Evolutionary conservation across 2,113 vertebrate species (phyloP).

Genomic region (Engystomops pustulosus): DNA sequence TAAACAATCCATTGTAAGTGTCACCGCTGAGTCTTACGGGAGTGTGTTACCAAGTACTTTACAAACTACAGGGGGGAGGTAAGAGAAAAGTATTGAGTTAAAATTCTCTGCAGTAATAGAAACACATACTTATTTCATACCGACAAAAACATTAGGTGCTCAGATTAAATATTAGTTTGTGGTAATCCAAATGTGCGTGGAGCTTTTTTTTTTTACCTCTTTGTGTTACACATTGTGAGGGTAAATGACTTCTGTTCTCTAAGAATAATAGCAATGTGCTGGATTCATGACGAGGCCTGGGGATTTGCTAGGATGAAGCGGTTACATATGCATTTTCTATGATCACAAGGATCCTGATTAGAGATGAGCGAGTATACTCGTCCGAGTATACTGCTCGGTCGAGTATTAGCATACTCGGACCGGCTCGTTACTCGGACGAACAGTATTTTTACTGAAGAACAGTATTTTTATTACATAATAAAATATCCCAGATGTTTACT

Average conservation of each 20-base stretch:
- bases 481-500: too few species aligned
- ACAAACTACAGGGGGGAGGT: neutral
- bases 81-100: conserved; percentile 12
- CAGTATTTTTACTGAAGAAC: too few species aligned
- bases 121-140: neutral
- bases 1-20: neutral
- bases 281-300: neutral
- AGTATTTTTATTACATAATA: too few species aligned
- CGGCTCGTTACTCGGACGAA: too few species aligned
- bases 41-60: conserved; percentile 29
- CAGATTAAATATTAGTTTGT: neutral
- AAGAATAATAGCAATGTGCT: neutral
- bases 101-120: neutral
- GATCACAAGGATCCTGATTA: too few species aligned
- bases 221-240: neutral
- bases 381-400: too few species aligned
- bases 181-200: neutral
- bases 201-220: neutral
- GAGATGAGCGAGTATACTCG: too few species aligned
- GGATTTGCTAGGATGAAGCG: neutral
- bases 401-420: too few species aligned
- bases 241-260: neutral
- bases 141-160: neutral
- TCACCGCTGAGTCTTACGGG: conserved; percentile 1
- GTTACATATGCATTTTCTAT: neutral